Evolutionary conservation across 2,113 vertebrate genomes (phyloP).

Genomic region (Motacilla tschutschensis): DNA sequence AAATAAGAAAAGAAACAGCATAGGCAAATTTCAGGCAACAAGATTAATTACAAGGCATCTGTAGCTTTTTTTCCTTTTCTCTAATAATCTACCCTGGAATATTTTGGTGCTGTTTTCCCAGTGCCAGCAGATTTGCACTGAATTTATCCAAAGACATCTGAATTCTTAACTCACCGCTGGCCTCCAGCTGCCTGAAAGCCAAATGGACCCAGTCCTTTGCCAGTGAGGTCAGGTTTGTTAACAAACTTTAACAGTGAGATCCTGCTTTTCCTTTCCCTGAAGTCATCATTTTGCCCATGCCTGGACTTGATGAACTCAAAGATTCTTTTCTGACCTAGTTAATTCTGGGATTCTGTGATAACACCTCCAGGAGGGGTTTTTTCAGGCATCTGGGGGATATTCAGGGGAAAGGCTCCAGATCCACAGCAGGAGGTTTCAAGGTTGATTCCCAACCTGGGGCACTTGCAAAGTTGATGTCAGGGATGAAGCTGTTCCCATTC

Average conservation of each 20-base stretch:
- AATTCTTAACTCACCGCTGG: not conserved
- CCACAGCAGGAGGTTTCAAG: not conserved
- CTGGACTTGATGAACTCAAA: not conserved
- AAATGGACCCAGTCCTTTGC: conserved; percentile 30
- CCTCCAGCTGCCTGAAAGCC: conserved; percentile 1
- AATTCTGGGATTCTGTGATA: not conserved
- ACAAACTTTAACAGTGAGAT: not conserved
- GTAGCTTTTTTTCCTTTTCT: not conserved
- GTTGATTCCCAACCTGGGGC: not conserved
- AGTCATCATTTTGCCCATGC: not conserved
- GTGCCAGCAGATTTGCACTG: conserved; percentile 7
- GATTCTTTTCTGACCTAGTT: not conserved
- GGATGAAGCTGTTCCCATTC: not conserved
- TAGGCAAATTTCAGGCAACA: not conserved
- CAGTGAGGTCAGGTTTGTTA: conserved; percentile 16
- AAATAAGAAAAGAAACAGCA: not conserved
- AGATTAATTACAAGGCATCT: not conserved
- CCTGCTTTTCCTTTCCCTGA: not conserved
- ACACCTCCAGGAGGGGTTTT: not conserved
- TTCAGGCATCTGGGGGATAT: not conserved
- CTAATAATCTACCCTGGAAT: not conserved
- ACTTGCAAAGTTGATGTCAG: conserved; percentile 4
- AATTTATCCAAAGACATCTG: conserved; percentile 3
- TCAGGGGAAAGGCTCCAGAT: conserved; percentile 4
- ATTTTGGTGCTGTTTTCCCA: not conserved